Base-by-base conservation (phyloP, 2,113 vertebrate species). In the Nibea coibor region DNA sequence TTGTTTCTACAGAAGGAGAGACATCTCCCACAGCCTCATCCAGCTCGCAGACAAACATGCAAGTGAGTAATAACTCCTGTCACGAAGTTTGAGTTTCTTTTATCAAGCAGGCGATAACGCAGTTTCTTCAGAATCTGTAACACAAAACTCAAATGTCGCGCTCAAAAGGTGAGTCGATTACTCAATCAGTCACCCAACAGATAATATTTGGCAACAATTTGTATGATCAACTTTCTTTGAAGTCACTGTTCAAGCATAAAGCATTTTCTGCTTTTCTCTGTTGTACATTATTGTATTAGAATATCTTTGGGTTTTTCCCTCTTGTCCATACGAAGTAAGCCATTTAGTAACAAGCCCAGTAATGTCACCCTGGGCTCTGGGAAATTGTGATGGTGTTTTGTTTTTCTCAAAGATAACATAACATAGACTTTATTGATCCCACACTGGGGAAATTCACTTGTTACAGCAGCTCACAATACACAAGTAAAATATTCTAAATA, bases 31-130 rank as follows among this genome's bases (percentile, higher is more conserved):
- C 95, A 99, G 97, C 81, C 98, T 99, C 87, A 97, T 99, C 92
- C 97, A 98, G 95, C 96, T 99, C 85, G 97, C 98, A 87, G 98
- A 99, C 94, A 99, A 99, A 86, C 97, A 99, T 90, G 97, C 98
- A 93, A 99, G 98, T 99, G 72, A 91, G 94, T 94, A 69, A 31
- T 15, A 15, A 15, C 45, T 0, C 22, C 28, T 28, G 39, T 53
- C 42, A 9, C 35, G 35, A 39, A 45, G 56, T 51, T 17, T 5
- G 3, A 45, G 16, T 51, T 0, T 0, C 39, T n/a, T 19, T 42
- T 4, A 45, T 9, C 53, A 78, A 31, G 53, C 2, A 11, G 20
- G 22, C 63, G 31, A 28, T 26, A 22, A 26, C 14, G 19, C 28
- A 26, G 26, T 56, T 10, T 59, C 42, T 20, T 68, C 17, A 39